Percentiles rank a stretch among this genome's conserved stretches.
Conservation (phyloP, 1,140 invertebrate genomes). For the Myzus persicae region DNA sequence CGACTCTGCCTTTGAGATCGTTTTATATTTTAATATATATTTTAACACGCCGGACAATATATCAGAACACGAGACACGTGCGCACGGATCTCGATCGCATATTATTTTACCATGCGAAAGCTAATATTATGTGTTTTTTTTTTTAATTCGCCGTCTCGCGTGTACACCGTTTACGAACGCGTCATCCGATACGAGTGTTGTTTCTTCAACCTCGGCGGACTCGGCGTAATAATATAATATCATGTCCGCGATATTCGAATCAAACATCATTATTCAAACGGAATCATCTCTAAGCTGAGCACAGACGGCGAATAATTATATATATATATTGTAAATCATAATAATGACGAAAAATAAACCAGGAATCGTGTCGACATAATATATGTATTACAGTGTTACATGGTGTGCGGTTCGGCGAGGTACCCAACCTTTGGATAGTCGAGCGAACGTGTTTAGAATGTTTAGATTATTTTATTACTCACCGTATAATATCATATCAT, state of each 20-base stretch:
- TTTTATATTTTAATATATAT: background rate
- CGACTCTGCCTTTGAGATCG: background rate
- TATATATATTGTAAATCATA: too few species aligned
- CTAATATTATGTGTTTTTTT: too few species aligned
- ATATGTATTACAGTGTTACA: background rate
- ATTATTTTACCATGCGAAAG: background rate
- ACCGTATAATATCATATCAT: background rate
- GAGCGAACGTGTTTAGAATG: slow-evolving; percentile 25
- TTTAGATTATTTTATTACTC: slow-evolving; percentile 1
- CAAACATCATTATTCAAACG: background rate
- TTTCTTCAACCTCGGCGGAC: background rate
- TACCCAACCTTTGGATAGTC: slow-evolving; percentile 20
- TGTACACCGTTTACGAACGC: background rate
- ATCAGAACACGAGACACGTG: background rate
- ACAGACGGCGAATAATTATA: background rate
- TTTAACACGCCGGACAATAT: background rate
- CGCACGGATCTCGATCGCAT: background rate
- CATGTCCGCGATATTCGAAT: background rate
- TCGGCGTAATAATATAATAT: background rate
- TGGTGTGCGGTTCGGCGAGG: background rate
- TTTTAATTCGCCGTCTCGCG: background rate
- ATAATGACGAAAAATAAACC: background rate
- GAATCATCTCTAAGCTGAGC: background rate
- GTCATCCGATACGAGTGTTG: too few species aligned
- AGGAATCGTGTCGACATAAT: background rate